Percentiles rank a stretch among this genome's conserved stretches.
These are phyloP conservation scores for Odontothrips loti DNA, from an alignment of 2,888 invertebrate species.

Conservation along the genomic window DNA sequence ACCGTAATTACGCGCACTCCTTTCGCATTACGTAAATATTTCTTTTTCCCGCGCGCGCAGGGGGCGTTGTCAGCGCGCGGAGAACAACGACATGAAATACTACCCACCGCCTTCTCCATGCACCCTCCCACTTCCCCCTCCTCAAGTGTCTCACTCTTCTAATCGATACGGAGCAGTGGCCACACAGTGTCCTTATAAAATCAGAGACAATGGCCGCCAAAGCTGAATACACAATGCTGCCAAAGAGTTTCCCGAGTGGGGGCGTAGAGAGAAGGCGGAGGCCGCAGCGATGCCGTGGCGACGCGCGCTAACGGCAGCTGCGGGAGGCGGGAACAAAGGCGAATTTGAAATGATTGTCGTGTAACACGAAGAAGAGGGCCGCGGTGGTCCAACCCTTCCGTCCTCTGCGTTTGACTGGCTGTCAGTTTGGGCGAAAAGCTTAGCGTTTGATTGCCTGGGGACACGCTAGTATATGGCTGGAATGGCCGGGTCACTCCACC, in stretches of 20 bases:
- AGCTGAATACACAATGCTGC: conserved; percentile 38
- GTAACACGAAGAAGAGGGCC: conserved; percentile 39
- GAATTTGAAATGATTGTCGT: conserved; percentile 36
- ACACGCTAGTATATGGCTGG: no score
- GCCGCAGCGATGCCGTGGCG: not conserved
- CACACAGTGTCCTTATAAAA: conserved; percentile 40
- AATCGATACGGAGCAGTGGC: conserved; percentile 36
- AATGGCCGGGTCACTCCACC: no score
- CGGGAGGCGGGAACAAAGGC: conserved; percentile 29
- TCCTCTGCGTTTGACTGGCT: no score
- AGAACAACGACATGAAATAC: conserved; percentile 3
- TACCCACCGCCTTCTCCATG: not conserved
- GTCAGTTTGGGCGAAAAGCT: no score
- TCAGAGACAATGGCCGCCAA: conserved; percentile 37
- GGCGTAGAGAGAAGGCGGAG: conserved; percentile 23
- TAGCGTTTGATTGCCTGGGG: no score
- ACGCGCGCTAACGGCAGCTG: no score
- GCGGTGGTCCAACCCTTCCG: conserved; percentile 32
- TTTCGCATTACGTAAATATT: conserved; percentile 34
- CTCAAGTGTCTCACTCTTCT: conserved; percentile 30
- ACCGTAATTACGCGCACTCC: conserved; percentile 35
- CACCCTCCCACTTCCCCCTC: not conserved
- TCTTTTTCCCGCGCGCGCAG: conserved; percentile 27
- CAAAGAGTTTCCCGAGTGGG: conserved; percentile 6
- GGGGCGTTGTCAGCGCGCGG: conserved; percentile 29